Evolutionary conservation across 2,113 vertebrate species (phyloP), one percentile per base, ranked within the genome.

Genomic region (Brevimyrus niger): DNA sequence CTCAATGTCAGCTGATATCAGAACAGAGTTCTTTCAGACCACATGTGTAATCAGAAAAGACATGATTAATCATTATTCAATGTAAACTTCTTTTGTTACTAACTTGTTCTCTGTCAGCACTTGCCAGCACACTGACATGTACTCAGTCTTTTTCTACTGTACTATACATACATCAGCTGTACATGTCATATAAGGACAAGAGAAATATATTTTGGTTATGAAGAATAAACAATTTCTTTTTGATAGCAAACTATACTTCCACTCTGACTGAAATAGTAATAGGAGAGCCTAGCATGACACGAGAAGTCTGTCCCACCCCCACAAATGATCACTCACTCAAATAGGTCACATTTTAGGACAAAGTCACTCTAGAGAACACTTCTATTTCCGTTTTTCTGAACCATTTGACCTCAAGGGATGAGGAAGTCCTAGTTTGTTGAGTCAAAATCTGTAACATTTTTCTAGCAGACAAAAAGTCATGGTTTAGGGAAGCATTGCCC

Each of bases 261-360:
- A 50, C 48, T 51, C 42, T 55, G 31, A 23, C 50, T 38, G n/a
- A 10, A n/a, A 61, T 21, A 23, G 44, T 46, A 4, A 31, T 48
- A 27, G 17, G 27, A 11, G 21, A 46, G 19, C 10, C 35, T 44
- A 46, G 87, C 31, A 38, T 65, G 53, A 65, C 55, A 61, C 8
- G 19, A n/a, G 87, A n/a, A 87, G 48, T 15, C 35, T 19, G 15
- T 86, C 48, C n/a, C 48, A 17, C 85, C 48, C 85, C 85, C 50
- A 27, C 50, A 53, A 53, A 87, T 15, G 85, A 87, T 87, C 55
- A 65, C 31, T 83, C 76, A 44, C 48, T 84, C 21, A 61, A 55
- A 58, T 89, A 89, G 88, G 88, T 17, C 88, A 89, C 31, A 58
- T 89, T 89, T 85, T 85, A 89, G 88, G 88, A 89, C 88, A 61